A percentile compares a stretch with the other conserved stretches of the same genome.
Conservation (phyloP, 2,888 invertebrate species). For the Lampropteryx suffumata region DNA sequence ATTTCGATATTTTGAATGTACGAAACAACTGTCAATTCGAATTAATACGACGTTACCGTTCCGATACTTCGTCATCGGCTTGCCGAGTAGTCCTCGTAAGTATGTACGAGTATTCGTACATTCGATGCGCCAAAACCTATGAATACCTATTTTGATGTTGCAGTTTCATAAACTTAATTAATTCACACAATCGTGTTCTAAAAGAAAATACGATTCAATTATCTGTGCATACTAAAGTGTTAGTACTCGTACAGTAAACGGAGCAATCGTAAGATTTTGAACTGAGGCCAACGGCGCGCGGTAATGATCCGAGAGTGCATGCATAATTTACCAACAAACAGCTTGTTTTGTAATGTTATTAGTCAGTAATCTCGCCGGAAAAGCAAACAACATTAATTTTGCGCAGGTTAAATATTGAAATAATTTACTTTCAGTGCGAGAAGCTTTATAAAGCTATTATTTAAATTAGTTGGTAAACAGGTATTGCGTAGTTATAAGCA, state of each 20-base stretch:
- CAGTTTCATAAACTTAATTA: conserved; percentile 2
- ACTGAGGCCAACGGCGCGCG: conserved; percentile 63
- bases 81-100: too few relatives aligned
- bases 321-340: conserved; percentile 80
- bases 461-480: conserved; percentile 17
- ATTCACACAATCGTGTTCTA: background rate
- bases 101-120: too few relatives aligned
- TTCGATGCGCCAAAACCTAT: background rate
- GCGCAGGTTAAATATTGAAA: conserved; percentile 75
- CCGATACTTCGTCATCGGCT: too few relatives aligned
- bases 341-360: conserved; percentile 82
- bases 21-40: too few relatives aligned
- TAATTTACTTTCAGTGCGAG: conserved; percentile 70
- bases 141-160: background rate
- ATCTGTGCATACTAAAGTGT: conserved; percentile 41
- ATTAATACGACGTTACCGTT: too few relatives aligned
- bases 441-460: conserved; percentile 30
- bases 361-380: conserved; percentile 79
- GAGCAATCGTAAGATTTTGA: conserved; percentile 65
- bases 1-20: too few relatives aligned
- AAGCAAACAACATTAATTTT: conserved; percentile 77
- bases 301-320: conserved; percentile 81
- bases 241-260: conserved; percentile 41
- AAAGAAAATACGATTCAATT: conserved; percentile 35
- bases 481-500: conserved; percentile 1